Conservation (phyloP, 2,888 invertebrate genomes). For the Hirtodrosophila alboralis region DNA sequence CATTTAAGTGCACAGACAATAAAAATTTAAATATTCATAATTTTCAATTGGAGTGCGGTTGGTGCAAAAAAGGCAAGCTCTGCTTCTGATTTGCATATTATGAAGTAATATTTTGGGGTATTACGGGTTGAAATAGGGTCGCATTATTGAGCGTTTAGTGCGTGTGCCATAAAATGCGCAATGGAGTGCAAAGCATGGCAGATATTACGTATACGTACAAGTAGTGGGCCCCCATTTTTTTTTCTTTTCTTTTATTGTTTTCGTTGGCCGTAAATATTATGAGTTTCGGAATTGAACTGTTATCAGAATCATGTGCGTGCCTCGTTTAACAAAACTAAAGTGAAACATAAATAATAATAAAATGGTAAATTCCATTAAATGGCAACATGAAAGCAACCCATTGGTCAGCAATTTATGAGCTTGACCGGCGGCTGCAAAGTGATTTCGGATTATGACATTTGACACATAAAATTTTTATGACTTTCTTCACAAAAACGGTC, state of each 20-base stretch:
- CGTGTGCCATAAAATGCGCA: slow-evolving; percentile 29
- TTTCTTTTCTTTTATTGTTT: slow-evolving; percentile 28
- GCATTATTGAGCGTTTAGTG: slow-evolving; percentile 43
- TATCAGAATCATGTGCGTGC: slow-evolving; percentile 51
- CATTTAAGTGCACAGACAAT: slow-evolving; percentile 58
- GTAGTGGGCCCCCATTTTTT: slow-evolving; percentile 11
- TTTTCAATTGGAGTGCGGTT: slow-evolving; percentile 32
- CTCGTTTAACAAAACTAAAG: slow-evolving; percentile 49
- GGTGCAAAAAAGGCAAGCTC: slow-evolving; percentile 20
- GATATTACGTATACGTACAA: slow-evolving; percentile 34
- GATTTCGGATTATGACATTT: slow-evolving; percentile 70
- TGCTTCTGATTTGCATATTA: slow-evolving; percentile 55
- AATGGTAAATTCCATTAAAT: slow-evolving; percentile 35
- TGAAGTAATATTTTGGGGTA: background rate
- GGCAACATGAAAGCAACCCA: slow-evolving; percentile 20
- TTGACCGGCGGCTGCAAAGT: slow-evolving; percentile 51
- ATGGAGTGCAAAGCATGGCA: slow-evolving; percentile 54
- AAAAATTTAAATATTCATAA: slow-evolving; percentile 62
- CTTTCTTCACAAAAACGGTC: slow-evolving; percentile 5
- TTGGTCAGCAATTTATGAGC: slow-evolving; percentile 48
- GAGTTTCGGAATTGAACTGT: slow-evolving; percentile 34
- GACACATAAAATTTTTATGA: slow-evolving; percentile 62
- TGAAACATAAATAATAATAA: slow-evolving; percentile 58
- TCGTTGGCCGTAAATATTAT: slow-evolving; percentile 18
- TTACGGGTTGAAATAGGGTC: slow-evolving; percentile 4